Conservation (phyloP, 2,113 vertebrate genomes). For the Urocolius indicus region DNA sequence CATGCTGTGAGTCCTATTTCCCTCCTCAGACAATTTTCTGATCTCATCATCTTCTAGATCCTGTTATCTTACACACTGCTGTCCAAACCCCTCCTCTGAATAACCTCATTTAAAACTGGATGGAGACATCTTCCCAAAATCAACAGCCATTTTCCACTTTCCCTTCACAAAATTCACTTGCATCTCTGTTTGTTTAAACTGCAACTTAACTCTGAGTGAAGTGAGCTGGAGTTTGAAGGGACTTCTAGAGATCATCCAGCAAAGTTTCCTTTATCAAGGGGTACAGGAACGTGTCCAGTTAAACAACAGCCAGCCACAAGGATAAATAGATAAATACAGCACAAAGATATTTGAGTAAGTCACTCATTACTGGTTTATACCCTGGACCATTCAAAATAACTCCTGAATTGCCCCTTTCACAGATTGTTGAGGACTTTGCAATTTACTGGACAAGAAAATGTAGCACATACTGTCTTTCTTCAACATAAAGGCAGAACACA, state of each 20-base stretch:
- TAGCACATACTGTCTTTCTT: neutral
- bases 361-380: neutral
- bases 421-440: neutral
- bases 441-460: accelerated
- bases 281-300: neutral
- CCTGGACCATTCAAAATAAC: neutral
- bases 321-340: neutral
- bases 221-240: too few species aligned
- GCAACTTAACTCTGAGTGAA: neutral
- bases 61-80: neutral
- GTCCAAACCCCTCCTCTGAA: neutral
- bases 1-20: neutral
- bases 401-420: neutral
- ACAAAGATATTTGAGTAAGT: neutral
- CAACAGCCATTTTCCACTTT: neutral
- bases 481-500: neutral
- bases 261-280: too few species aligned
- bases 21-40: neutral
- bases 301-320: neutral
- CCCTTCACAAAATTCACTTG: neutral
- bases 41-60: neutral
- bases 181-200: neutral
- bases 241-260: too few species aligned
- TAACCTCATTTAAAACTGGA: neutral
- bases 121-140: neutral